Evolutionary conservation across 2,797 vertebrate species (phyloP).

Genomic region (Neoniphon sammara): DNA sequence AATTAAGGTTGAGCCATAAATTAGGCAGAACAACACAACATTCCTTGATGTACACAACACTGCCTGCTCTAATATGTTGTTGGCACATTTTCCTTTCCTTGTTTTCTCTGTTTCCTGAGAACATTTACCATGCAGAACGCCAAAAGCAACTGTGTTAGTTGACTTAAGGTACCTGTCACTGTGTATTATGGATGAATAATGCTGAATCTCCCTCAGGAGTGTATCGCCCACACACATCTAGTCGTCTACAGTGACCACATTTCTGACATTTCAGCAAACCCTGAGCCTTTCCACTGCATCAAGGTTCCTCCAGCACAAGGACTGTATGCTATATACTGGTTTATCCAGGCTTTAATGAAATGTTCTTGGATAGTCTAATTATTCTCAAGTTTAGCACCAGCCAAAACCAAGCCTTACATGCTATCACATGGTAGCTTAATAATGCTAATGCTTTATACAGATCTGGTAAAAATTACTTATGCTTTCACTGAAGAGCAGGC

Average conservation of each 20-base stretch:
- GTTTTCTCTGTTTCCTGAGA: constrained; percentile 27
- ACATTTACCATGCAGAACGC: constrained; percentile 29
- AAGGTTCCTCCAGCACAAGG: constrained; percentile 37
- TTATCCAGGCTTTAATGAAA: constrained; percentile 3
- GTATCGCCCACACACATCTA: constrained; percentile 60
- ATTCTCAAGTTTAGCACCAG: constrained; percentile 25
- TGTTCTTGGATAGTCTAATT: not conserved
- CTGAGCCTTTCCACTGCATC: constrained; percentile 22
- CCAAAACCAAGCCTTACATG: constrained; percentile 27
- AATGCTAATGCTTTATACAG: constrained; percentile 7
- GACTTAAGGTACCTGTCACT: constrained; percentile 68
- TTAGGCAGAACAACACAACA: constrained; percentile 4
- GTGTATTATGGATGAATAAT: constrained; percentile 60
- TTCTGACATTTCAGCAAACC: constrained; percentile 62
- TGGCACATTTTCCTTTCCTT: constrained; percentile 21
- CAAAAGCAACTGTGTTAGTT: constrained; percentile 51
- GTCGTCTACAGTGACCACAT: constrained; percentile 47
- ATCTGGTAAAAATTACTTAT: constrained; percentile 18
- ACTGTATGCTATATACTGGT: constrained; percentile 30
- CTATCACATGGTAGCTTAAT: constrained; percentile 29
- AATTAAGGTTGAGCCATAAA: not conserved
- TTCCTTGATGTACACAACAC: constrained; percentile 12
- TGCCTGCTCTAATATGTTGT: constrained; percentile 31
- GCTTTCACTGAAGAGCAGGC: constrained; percentile 28
- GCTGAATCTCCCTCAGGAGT: constrained; percentile 60